phyloP scores from a whole-genome alignment of 2,888 invertebrate species.

The Monochamus alternatus region DNA sequence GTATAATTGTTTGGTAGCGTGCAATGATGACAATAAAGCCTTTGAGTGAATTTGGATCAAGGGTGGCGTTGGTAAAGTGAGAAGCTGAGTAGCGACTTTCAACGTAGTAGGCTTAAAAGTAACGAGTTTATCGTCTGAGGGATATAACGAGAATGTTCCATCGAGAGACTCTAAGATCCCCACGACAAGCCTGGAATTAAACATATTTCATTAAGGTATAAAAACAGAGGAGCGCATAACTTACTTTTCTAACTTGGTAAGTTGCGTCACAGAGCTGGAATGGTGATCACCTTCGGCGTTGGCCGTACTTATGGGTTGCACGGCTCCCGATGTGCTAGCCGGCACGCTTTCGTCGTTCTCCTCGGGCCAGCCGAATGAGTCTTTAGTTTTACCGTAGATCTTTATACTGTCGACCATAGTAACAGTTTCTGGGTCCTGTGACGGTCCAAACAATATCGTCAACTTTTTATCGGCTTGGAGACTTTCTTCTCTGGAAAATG shows the following conservation, averaged over 20 bases:
- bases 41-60: slow-evolving; percentile 86
- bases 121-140: slow-evolving; percentile 72
- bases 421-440: slow-evolving; percentile 89
- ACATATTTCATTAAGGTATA: neutral
- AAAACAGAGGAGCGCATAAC: neutral
- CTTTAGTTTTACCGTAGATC: slow-evolving; percentile 93
- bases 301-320: slow-evolving; percentile 45
- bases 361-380: slow-evolving; percentile 97
- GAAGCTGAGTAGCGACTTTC: slow-evolving; percentile 77
- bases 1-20: slow-evolving; percentile 82
- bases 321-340: slow-evolving; percentile 53
- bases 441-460: slow-evolving; percentile 87
- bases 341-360: slow-evolving; percentile 84
- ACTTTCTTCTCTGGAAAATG: slow-evolving; percentile 94
- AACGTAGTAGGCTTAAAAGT: slow-evolving; percentile 74
- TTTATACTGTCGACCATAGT: slow-evolving; percentile 96
- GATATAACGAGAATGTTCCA: slow-evolving; percentile 76
- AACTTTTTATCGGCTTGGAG: slow-evolving; percentile 93
- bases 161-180: slow-evolving; percentile 83
- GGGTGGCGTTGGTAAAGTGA: slow-evolving; percentile 82
- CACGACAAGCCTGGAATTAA: slow-evolving; percentile 75
- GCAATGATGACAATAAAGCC: slow-evolving; percentile 86
- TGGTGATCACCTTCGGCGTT: slow-evolving; percentile 68
- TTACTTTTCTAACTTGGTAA: slow-evolving; percentile 77
- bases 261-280: slow-evolving; percentile 69